Evolutionary conservation across 2,888 invertebrate species (phyloP).

Genomic region (Orthosia incerta): DNA sequence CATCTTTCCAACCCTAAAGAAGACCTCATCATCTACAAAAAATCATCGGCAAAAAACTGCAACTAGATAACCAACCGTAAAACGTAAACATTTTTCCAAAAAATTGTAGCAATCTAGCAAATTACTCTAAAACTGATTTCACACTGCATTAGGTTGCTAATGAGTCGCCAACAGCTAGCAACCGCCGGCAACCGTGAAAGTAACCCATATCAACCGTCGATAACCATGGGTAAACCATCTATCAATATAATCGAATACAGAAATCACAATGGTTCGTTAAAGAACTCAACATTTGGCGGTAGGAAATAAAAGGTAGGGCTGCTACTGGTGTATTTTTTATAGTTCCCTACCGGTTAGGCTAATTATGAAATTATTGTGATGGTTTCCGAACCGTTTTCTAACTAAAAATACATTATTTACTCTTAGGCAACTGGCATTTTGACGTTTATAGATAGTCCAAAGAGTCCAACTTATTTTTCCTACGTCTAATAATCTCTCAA

Average conservation of each 20-base stretch:
- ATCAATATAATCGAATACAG: slow-evolving; percentile 88
- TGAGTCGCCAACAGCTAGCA: slow-evolving; percentile 61
- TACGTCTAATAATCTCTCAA: neutral
- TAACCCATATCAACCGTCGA: slow-evolving; percentile 58
- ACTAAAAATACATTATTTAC: neutral
- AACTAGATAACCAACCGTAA: too few species aligned
- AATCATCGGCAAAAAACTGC: neutral
- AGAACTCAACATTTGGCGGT: slow-evolving; percentile 72
- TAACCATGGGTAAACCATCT: slow-evolving; percentile 80
- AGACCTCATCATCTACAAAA: neutral
- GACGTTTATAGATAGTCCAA: neutral
- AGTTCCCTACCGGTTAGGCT: neutral
- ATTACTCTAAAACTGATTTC: slow-evolving; percentile 69
- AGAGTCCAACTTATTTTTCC: neutral
- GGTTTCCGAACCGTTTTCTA: neutral
- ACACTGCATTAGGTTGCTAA: slow-evolving; percentile 69
- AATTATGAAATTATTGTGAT: neutral
- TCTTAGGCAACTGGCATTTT: neutral
- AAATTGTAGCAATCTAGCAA: slow-evolving; percentile 34
- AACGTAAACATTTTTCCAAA: neutral
- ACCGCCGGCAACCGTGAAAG: slow-evolving; percentile 60
- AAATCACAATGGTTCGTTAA: slow-evolving; percentile 90
- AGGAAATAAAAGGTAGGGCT: slow-evolving; percentile 63
- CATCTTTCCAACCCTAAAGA: neutral
- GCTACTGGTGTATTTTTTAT: slow-evolving; percentile 59